Evolutionary conservation across 2,888 invertebrate genomes (phyloP), one percentile per base, ranked within the genome.

Genomic region (Hyalella azteca): DNA sequence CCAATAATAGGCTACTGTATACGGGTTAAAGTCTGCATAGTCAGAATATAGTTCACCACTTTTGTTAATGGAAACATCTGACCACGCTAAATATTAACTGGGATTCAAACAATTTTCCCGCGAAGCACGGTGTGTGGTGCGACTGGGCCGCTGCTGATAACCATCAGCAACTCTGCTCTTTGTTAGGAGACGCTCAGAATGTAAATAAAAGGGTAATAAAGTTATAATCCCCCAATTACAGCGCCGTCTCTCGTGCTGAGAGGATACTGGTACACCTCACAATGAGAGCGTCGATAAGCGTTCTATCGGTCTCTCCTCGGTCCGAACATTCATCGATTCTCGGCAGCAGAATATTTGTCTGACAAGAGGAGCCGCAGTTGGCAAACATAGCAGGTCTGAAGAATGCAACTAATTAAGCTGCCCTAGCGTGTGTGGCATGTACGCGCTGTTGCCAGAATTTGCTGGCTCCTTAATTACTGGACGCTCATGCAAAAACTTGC

Each of bases 321-420:
- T 66, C 66, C 5, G 66, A 66, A 66, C 66, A 66, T 66, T 66
- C 66, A 66, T 66, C 66, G 66, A 66, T 66, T 66, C 66, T 66
- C 19, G n/a, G 66, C 32, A 39, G 66, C n/a, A 39, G 66, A 66
- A 66, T 66, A 66, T 66, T 66, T 66, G 66, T 66, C 66, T 66
- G 66, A 66, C 66, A 66, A 66, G 66, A 66, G 66, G 36, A 19
- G 66, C 66, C 66, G 66, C 66, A 66, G 66, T 66, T 66, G 66
- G 66, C 66, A 66, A 66, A 66, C 66, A 66, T 66, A 66, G 66
- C 66, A 66, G 66, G 66, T 66, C 66, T 66, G 66, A 66, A 66
- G 66, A 66, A 66, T 66, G 66, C 66, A 66, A 66, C 66, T 66
- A 66, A 66, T 66, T 66, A 66, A 66, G 66, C 66, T 66, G 66